Evolutionary conservation across 2,888 invertebrate genomes (phyloP).

Genomic region (Drosophila macrothrix): DNA sequence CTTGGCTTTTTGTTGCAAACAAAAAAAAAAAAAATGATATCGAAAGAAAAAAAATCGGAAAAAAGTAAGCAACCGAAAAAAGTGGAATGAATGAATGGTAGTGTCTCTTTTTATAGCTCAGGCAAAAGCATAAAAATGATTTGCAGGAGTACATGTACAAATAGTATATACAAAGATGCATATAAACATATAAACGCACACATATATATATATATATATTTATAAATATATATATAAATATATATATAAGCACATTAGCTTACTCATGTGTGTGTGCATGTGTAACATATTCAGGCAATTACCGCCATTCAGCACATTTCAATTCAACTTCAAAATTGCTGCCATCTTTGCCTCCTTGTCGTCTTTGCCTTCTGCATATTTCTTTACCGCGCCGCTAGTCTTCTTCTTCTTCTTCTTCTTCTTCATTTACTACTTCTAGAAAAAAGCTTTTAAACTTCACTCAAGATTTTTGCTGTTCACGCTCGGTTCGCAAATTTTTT

Average conservation of each 20-base stretch:
- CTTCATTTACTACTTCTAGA: constrained; percentile 35
- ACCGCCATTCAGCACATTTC: constrained; percentile 79
- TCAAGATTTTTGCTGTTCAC: constrained; percentile 79
- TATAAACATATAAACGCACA: constrained; percentile 4
- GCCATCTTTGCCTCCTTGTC: constrained; percentile 25
- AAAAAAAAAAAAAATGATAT: constrained; percentile 5
- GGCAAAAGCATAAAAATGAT: constrained; percentile 70
- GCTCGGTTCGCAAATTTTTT: constrained; percentile 76
- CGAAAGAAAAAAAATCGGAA: not conserved
- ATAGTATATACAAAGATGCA: constrained; percentile 16
- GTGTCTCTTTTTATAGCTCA: constrained; percentile 55
- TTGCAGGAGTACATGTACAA: constrained; percentile 38
- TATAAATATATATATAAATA: not conserved
- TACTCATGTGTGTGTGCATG: constrained; percentile 71
- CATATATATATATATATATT: not conserved
- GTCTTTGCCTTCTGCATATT: constrained; percentile 1
- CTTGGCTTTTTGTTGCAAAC: constrained; percentile 39
- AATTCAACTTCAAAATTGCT: constrained; percentile 78
- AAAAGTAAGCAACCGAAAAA: constrained; percentile 23
- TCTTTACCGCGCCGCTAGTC: not conserved
- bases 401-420: not conserved
- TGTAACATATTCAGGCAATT: constrained; percentile 79
- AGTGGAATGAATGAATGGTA: constrained; percentile 58
- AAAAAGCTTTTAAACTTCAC: constrained; percentile 79
- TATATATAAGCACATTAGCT: constrained; percentile 50